A percentile compares a stretch with the other conserved stretches of the same genome.
These are phyloP conservation scores for Champsocephalus gunnari DNA, from an alignment of 2,797 vertebrate species.

Conservation along the genomic window DNA sequence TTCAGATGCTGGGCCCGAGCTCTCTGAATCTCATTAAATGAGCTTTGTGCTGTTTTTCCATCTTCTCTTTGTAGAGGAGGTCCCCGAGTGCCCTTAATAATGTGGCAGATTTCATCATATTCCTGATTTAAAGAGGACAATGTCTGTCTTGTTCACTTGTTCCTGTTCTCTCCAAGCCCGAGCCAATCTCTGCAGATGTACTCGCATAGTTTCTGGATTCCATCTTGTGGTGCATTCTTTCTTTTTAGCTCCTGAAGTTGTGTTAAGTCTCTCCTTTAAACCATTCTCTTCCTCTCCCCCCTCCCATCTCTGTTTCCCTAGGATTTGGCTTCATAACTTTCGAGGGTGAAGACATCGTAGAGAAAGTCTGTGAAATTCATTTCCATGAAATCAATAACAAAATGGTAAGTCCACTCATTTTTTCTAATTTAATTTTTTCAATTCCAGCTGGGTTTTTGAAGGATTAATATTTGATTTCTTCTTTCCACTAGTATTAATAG, in stretches of 20 bases:
- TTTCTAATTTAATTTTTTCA: slow-evolving; percentile 58
- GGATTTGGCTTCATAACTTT: slow-evolving; percentile 99
- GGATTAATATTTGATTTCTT: slow-evolving; percentile 86
- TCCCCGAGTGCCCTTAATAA: slow-evolving; percentile 84
- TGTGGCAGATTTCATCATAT: slow-evolving; percentile 87
- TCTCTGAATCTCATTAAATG: slow-evolving; percentile 89
- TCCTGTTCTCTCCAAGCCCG: slow-evolving; percentile 58
- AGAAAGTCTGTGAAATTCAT: slow-evolving; percentile 99
- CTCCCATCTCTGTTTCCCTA: slow-evolving; percentile 79
- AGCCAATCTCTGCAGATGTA: slow-evolving; percentile 72
- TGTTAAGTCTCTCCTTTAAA: slow-evolving; percentile 67
- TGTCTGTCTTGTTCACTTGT: slow-evolving; percentile 81
- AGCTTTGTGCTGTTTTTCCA: slow-evolving; percentile 86
- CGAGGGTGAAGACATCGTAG: slow-evolving; percentile 99
- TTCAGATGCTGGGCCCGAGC: slow-evolving; percentile 83
- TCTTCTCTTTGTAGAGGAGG: slow-evolving; percentile 82
- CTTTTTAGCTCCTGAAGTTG: slow-evolving; percentile 64
- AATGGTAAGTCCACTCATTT: slow-evolving; percentile 93
- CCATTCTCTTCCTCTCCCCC: slow-evolving; percentile 45
- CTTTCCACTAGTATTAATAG: slow-evolving; percentile 78
- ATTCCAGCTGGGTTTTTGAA: slow-evolving; percentile 74
- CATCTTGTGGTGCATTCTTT: slow-evolving; percentile 60
- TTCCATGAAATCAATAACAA: slow-evolving; percentile 99
- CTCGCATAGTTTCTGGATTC: slow-evolving; percentile 66
- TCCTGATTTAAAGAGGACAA: slow-evolving; percentile 84